Conservation (phyloP, 2,888 invertebrate species). For the Drosophila diplacantha region DNA sequence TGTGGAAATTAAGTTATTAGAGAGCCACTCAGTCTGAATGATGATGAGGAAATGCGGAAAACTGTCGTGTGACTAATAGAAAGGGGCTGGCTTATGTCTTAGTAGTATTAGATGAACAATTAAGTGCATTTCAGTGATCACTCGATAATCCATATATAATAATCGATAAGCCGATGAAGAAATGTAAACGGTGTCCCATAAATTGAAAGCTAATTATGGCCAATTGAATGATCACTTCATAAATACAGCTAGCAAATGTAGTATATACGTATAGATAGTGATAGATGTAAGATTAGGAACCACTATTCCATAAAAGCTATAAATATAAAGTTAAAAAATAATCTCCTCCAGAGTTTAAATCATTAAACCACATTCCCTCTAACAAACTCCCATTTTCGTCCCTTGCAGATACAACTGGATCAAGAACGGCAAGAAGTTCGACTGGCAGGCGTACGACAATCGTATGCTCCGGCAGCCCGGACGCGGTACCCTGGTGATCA, state of each 20-base stretch:
- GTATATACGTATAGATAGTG: neutral
- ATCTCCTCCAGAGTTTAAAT: too few relatives aligned
- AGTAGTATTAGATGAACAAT: constrained; percentile 11
- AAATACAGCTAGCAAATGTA: too few relatives aligned
- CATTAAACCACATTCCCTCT: neutral
- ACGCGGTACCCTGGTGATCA: constrained; percentile 94
- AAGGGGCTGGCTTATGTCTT: neutral
- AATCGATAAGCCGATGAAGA: neutral
- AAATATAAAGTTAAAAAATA: neutral
- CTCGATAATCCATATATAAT: constrained; percentile 3
- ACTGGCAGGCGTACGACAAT: constrained; percentile 95
- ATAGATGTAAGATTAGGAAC: neutral
- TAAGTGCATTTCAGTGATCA: neutral
- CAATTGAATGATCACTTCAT: constrained; percentile 2
- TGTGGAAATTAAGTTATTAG: constrained; percentile 59
- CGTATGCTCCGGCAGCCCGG: constrained; percentile 96
- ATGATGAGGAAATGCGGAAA: constrained; percentile 28
- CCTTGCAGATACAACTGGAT: constrained; percentile 89
- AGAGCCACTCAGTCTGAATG: constrained; percentile 39
- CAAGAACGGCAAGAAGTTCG: constrained; percentile 96
- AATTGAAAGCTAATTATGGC: neutral
- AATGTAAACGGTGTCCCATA: neutral
- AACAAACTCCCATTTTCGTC: neutral
- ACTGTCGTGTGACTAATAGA: constrained; percentile 2
- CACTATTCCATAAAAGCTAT: neutral